Evolutionary conservation across 2,888 invertebrate species (phyloP), one percentile per base, ranked within the genome.

Genomic region (Tuberolachnus salignus): DNA sequence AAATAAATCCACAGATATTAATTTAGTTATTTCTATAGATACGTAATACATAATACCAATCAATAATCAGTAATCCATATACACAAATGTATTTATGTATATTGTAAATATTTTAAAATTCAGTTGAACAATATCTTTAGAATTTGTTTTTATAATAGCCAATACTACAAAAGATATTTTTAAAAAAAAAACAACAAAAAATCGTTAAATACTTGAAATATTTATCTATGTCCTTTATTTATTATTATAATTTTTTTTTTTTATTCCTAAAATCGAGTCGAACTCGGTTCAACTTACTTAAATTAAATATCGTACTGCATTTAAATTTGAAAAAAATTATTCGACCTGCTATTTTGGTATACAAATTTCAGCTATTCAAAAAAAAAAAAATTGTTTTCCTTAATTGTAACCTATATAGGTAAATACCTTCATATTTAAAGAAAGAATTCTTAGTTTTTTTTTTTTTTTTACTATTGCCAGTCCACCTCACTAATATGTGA

Each of bases 51-150:
- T 34, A 34, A 3, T 34, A 34, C 6, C n/a, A n/a, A n/a, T n/a
- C n/a, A n/a, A n/a, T n/a, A n/a, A n/a, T n/a, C n/a, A n/a, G n/a
- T n/a, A n/a, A n/a, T n/a, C n/a, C n/a, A n/a, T n/a, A n/a, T n/a
- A n/a, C n/a, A n/a, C n/a, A n/a, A n/a, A n/a, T n/a, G n/a, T n/a
- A n/a, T n/a, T n/a, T n/a, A n/a, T n/a, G n/a, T n/a, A n/a, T n/a
- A n/a, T n/a, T n/a, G n/a, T n/a, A n/a, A n/a, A n/a, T n/a, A n/a
- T 34, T 34, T 34, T 34, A 34, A 6, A 34, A 34, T 53, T 53
- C 51, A 69, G 34, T 69, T 69, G 53, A 53, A 53, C 53, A 69
- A 69, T 69, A 53, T 69, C 69, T 69, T 21, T 14, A 69, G 53
- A 69, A 69, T 69, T 53, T 69, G 34, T 69, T 51, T 23, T 26